phyloP scores from a whole-genome alignment of 2,113 vertebrate species.

The Phylloscopus whistleri region DNA sequence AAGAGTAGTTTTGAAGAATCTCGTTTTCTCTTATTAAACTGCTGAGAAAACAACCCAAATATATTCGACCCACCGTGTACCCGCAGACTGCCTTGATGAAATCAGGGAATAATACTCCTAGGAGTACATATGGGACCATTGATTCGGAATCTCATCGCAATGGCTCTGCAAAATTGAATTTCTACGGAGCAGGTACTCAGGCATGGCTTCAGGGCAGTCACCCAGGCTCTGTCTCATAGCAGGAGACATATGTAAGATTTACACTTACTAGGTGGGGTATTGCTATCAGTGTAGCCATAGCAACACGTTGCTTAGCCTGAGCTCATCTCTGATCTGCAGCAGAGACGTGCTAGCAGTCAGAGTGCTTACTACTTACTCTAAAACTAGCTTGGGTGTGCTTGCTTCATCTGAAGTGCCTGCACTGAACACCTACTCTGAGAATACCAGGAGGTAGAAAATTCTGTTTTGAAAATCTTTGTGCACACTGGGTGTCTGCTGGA shows the following conservation, averaged over 20 bases:
- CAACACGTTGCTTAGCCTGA: neutral
- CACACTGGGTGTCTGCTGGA: neutral
- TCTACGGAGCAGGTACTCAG: neutral
- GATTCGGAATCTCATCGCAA: neutral
- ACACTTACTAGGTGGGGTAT: neutral
- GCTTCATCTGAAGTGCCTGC: neutral
- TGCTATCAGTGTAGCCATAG: constrained; percentile 26
- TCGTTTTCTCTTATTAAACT: neutral
- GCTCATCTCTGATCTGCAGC: neutral
- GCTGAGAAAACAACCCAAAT: neutral
- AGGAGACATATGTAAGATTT: constrained; percentile 23
- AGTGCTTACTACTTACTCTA: neutral
- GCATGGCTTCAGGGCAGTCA: constrained; percentile 16
- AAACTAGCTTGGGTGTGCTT: neutral
- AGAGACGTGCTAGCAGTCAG: neutral
- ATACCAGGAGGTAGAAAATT: neutral
- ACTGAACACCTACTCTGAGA: neutral
- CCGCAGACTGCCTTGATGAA: neutral
- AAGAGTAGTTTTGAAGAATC: neutral
- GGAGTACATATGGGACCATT: neutral
- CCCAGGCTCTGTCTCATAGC: neutral
- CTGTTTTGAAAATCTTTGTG: neutral
- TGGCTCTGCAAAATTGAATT: constrained; percentile 24
- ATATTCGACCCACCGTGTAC: neutral
- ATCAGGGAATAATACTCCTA: neutral